These are phyloP conservation scores for Glaucomys volans DNA, from an alignment of 2,113 vertebrate species.

Conservation along the genomic window DNA sequence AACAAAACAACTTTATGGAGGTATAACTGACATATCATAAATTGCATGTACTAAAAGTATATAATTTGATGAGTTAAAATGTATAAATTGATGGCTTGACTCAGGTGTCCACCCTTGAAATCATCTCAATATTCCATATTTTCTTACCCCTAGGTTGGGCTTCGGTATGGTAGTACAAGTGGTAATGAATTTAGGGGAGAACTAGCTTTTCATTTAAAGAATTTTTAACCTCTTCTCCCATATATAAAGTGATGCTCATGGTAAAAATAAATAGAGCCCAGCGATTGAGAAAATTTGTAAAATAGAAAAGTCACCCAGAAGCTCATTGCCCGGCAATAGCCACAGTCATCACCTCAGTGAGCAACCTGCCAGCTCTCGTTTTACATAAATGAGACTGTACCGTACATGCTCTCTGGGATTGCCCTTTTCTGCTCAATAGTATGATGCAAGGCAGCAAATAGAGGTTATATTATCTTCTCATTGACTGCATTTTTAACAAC, in stretches of 20 bases:
- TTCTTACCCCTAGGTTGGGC: not conserved
- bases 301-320: not conserved
- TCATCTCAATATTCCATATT: not conserved
- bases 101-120: not conserved
- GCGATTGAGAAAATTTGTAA: not conserved
- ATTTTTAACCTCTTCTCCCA: not conserved
- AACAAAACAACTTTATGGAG: constrained; percentile 34
- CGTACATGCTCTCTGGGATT: not conserved
- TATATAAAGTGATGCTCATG: not conserved
- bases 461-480: not conserved
- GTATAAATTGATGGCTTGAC: not conserved
- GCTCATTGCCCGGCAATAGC: not conserved
- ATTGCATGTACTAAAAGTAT: not conserved
- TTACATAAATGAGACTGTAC: not conserved
- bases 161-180: not conserved
- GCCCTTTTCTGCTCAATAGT: not conserved
- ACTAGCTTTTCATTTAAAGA: not conserved
- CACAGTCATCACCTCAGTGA: not conserved
- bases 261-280: not conserved
- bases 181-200: not conserved
- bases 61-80: not conserved
- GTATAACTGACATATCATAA: not conserved
- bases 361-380: not conserved
- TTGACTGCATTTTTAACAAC: not conserved
- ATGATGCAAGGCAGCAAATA: not conserved